Conservation (phyloP, 2,888 invertebrate species). For the Drosophila tripunctata region DNA sequence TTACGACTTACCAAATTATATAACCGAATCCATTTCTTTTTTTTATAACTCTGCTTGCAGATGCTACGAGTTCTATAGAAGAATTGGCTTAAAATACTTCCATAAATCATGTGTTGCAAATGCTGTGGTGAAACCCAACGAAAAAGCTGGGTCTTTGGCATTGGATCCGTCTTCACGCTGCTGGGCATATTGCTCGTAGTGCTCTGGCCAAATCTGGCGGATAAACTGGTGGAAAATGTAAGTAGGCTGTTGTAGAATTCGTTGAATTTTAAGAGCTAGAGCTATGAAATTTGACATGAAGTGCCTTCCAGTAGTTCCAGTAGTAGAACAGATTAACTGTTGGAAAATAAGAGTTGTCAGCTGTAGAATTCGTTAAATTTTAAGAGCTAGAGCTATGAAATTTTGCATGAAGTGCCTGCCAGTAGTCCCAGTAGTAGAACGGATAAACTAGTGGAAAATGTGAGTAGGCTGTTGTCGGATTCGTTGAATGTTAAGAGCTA, state of each 20-base stretch:
- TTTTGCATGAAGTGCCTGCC: too few relatives aligned
- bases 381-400: too few relatives aligned
- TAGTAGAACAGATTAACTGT: too few relatives aligned
- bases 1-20: constrained; percentile 15
- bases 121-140: constrained; percentile 82
- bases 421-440: too few relatives aligned
- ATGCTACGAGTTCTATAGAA: constrained; percentile 24
- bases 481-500: too few relatives aligned
- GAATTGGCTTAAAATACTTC: not conserved
- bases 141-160: constrained; percentile 83
- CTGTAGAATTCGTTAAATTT: too few relatives aligned
- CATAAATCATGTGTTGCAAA: constrained; percentile 77
- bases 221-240: constrained; percentile 76
- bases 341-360: too few relatives aligned
- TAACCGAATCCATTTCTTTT: too few relatives aligned
- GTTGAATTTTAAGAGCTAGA: too few relatives aligned
- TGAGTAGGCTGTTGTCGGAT: constrained; percentile 59
- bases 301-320: too few relatives aligned
- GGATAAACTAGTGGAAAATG: constrained; percentile 71
- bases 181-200: constrained; percentile 76
- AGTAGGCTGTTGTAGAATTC: constrained; percentile 43
- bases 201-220: constrained; percentile 78
- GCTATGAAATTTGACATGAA: too few relatives aligned
- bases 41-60: constrained; percentile 9
- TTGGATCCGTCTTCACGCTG: constrained; percentile 72